Evolutionary conservation across 2,888 invertebrate species (phyloP).

Genomic region (Acronicta psi): DNA sequence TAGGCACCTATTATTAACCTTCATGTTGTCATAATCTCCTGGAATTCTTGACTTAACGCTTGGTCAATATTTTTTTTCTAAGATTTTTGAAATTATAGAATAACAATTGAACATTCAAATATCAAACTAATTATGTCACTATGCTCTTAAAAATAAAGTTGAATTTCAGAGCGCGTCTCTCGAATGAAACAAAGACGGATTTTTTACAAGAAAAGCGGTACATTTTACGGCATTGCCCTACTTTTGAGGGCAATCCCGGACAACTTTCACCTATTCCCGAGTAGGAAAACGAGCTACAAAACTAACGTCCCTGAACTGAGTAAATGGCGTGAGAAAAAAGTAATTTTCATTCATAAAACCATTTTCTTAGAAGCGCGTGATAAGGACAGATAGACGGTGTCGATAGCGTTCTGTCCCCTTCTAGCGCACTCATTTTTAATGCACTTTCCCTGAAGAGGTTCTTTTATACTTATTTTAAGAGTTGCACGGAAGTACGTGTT

Average conservation of each 20-base stretch:
- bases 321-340: conserved; percentile 86
- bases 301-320: conserved; percentile 80
- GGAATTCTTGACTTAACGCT: too few relatives aligned
- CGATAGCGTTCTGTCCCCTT: conserved; percentile 67
- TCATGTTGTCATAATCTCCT: too few relatives aligned
- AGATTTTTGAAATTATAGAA: too few relatives aligned
- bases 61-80: too few relatives aligned
- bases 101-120: too few relatives aligned
- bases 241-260: conserved; percentile 62
- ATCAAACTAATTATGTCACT: neutral
- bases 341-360: conserved; percentile 87
- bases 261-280: conserved; percentile 78
- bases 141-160: neutral
- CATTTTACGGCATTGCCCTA: conserved; percentile 54
- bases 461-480: conserved; percentile 80
- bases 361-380: conserved; percentile 80
- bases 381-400: conserved; percentile 58
- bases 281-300: conserved; percentile 72
- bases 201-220: conserved; percentile 18
- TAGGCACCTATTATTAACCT: too few relatives aligned
- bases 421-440: conserved; percentile 83
- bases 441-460: conserved; percentile 82
- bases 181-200: conserved; percentile 11
- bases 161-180: neutral
- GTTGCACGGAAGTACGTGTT: conserved; percentile 67